These are phyloP conservation scores for Norana najaformis DNA, from an alignment of 2,888 invertebrate genomes.

Conservation along the genomic window DNA sequence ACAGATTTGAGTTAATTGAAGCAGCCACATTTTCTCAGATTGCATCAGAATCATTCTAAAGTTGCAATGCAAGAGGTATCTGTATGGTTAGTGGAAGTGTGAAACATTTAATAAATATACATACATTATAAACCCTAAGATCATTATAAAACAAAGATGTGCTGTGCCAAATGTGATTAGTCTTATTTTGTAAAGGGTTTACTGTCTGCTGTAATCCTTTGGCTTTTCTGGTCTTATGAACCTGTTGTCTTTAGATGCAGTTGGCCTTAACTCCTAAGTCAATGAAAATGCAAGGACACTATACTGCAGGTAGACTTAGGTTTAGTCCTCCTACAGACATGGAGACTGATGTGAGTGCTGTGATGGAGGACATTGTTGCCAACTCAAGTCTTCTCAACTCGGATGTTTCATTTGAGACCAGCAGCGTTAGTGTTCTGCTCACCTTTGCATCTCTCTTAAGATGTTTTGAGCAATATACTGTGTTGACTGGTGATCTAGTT, in stretches of 20 bases:
- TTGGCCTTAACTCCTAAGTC: conserved; percentile 8
- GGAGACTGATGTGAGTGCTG: conserved; percentile 29
- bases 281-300: background rate
- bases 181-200: background rate
- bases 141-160: background rate
- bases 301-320: background rate
- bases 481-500: background rate
- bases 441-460: background rate
- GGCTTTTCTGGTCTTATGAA: background rate
- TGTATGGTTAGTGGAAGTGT: background rate
- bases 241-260: background rate
- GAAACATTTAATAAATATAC: background rate
- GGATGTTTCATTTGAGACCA: conserved; percentile 9
- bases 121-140: background rate
- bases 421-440: background rate
- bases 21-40: background rate
- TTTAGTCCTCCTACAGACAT: conserved; percentile 32
- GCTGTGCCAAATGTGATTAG: background rate
- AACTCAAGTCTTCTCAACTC: conserved; percentile 25
- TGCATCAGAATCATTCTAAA: background rate
- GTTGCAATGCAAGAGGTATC: background rate
- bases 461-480: background rate
- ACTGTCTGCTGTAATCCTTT: background rate
- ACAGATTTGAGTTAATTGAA: background rate
- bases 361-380: conserved; percentile 20